phyloP scores from a whole-genome alignment of 2,888 invertebrate genomes.

The Apodemia duryi region DNA sequence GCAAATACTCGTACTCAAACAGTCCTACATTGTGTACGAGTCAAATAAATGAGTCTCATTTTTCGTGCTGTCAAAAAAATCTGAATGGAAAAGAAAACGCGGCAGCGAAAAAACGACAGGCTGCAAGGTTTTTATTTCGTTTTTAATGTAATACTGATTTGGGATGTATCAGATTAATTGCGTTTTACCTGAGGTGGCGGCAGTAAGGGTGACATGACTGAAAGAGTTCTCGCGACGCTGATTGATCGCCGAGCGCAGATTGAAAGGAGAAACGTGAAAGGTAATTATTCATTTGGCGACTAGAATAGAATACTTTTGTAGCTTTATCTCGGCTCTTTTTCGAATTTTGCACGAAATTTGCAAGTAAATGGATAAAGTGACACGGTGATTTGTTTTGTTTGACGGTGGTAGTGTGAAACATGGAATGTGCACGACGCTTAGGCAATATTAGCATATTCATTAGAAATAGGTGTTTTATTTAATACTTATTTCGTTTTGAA shows the following conservation, averaged over 20 bases:
- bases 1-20: slow-evolving; percentile 81
- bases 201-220: slow-evolving; percentile 73
- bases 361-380: slow-evolving; percentile 75
- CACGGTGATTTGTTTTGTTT: slow-evolving; percentile 70
- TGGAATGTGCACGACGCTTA: slow-evolving; percentile 36
- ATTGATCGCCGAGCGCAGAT: slow-evolving; percentile 73
- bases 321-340: slow-evolving; percentile 73
- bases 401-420: slow-evolving; percentile 61
- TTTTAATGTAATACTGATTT: slow-evolving; percentile 79
- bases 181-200: slow-evolving; percentile 68
- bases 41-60: slow-evolving; percentile 80
- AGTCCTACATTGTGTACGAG: slow-evolving; percentile 80
- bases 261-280: slow-evolving; percentile 77
- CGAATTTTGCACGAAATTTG: slow-evolving; percentile 75
- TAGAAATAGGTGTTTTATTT: not conserved
- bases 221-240: slow-evolving; percentile 77
- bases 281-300: slow-evolving; percentile 79
- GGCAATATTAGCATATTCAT: slow-evolving; percentile 15
- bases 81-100: slow-evolving; percentile 78
- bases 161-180: slow-evolving; percentile 79
- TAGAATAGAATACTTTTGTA: slow-evolving; percentile 79
- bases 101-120: slow-evolving; percentile 70
- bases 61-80: slow-evolving; percentile 80
- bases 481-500: slow-evolving; percentile 3
- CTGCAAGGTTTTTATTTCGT: slow-evolving; percentile 70